Percentiles rank a stretch among this genome's conserved stretches.
These are phyloP conservation scores for Apis florea DNA, from an alignment of 1,140 invertebrate genomes.

Conservation along the genomic window DNA sequence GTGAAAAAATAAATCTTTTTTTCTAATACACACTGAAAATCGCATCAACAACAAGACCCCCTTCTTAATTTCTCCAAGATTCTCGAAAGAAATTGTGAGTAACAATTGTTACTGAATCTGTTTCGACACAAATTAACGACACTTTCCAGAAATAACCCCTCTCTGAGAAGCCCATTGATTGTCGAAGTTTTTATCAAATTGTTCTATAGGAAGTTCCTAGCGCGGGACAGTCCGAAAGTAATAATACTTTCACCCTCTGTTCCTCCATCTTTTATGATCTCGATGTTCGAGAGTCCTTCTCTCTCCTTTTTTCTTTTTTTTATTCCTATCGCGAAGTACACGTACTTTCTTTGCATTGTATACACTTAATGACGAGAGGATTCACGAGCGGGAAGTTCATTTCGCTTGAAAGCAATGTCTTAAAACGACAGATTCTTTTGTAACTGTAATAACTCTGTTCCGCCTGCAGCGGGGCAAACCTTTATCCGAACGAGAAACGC, in stretches of 20 bases:
- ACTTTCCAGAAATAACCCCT: too few relatives aligned
- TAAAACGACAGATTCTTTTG: constrained; percentile 15
- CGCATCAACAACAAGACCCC: neutral
- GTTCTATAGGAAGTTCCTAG: neutral
- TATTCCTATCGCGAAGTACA: neutral
- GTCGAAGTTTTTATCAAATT: neutral
- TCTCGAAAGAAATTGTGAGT: neutral
- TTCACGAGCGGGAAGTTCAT: neutral
- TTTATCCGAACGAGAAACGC: neutral
- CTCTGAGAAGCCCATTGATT: neutral
- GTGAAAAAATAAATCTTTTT: too few relatives aligned
- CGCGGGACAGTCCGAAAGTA: neutral
- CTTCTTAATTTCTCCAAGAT: neutral
- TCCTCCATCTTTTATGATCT: neutral
- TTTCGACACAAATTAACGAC: neutral
- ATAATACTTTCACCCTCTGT: neutral
- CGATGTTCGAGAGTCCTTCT: neutral
- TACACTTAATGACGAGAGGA: constrained; percentile 11
- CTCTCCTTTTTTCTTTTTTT: neutral
- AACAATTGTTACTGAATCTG: neutral
- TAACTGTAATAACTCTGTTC: constrained; percentile 26
- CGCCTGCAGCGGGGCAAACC: neutral
- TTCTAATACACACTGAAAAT: neutral
- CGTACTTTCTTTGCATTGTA: constrained; percentile 11
- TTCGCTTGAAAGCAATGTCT: constrained; percentile 4